Evolutionary conservation across 2,113 vertebrate species (phyloP).

Genomic region (Ranitomeya imitator): DNA sequence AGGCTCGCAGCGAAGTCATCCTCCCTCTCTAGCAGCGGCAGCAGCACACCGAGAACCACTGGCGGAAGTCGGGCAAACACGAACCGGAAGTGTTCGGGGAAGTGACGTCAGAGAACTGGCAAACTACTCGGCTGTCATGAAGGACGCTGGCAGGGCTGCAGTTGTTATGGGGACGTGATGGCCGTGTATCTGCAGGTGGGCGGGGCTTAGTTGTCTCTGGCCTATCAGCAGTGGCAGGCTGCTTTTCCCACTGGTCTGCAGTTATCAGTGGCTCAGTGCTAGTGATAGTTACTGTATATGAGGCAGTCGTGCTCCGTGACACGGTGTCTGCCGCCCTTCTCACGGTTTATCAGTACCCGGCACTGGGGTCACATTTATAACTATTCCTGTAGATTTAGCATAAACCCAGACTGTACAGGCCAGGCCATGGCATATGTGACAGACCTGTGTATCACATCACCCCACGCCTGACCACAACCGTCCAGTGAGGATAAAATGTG

Average conservation of each 20-base stretch:
- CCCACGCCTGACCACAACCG: too few species aligned
- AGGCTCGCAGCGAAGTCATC: slow-evolving; percentile 90
- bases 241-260: neutral
- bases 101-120: neutral
- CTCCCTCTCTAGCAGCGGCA: neutral
- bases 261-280: neutral
- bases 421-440: too few species aligned
- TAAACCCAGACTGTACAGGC: too few species aligned
- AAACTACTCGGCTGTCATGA: neutral
- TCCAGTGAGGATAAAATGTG: too few species aligned
- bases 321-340: too few species aligned
- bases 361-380: too few species aligned
- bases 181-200: neutral
- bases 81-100: too few species aligned
- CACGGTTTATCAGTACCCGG: too few species aligned
- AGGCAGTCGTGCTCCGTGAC: too few species aligned
- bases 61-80: slow-evolving; percentile 14
- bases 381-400: too few species aligned
- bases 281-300: too few species aligned
- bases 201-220: neutral
- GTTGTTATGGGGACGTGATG: neutral
- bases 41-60: neutral
- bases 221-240: neutral
- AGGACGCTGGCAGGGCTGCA: slow-evolving; percentile 45
- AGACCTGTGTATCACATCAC: too few species aligned